Evolutionary conservation across 1,140 invertebrate species (phyloP).

Genomic region (Caenorhabditis latens): DNA sequence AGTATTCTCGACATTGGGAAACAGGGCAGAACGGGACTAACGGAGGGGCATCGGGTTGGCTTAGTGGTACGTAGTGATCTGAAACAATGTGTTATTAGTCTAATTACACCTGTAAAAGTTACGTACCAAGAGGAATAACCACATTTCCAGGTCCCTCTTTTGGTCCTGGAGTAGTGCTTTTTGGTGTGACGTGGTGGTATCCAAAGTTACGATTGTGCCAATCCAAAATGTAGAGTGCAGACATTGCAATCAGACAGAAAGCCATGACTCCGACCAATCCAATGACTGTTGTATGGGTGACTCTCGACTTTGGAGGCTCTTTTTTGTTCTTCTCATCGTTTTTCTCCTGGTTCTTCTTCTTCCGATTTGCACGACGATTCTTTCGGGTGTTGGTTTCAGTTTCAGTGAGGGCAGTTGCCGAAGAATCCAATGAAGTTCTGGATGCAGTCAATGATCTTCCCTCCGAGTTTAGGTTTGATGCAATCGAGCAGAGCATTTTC

Average conservation of each 20-base stretch:
- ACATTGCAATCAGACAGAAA: constrained; percentile 71
- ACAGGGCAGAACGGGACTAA: constrained; percentile 17
- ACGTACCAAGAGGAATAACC: constrained; percentile 16
- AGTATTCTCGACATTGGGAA: constrained; percentile 55
- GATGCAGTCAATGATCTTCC: constrained; percentile 34
- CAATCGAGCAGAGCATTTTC: constrained; percentile 71
- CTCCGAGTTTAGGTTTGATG: constrained; percentile 67
- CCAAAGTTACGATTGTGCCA: constrained; percentile 77
- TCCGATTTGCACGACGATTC: constrained; percentile 26
- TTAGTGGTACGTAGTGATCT: constrained; percentile 42
- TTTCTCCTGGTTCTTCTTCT: neutral
- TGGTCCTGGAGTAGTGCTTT: neutral
- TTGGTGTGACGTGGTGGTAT: constrained; percentile 53
- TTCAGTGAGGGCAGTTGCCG: constrained; percentile 57
- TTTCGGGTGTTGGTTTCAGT: constrained; percentile 2
- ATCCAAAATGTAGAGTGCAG: constrained; percentile 74
- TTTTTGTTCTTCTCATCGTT: neutral
- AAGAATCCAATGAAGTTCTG: constrained; percentile 62
- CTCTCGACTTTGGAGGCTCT: constrained; percentile 43
- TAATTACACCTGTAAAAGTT: too few species aligned
- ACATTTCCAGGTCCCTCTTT: constrained; percentile 30
- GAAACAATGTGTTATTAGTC: neutral
- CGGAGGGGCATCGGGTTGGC: constrained; percentile 57
- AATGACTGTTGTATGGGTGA: constrained; percentile 66
- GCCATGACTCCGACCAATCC: constrained; percentile 66